Evolutionary conservation across 37 sponge, comb jelly and placozoan species (phyloP).

Genomic region (Tethya wilhelma): DNA sequence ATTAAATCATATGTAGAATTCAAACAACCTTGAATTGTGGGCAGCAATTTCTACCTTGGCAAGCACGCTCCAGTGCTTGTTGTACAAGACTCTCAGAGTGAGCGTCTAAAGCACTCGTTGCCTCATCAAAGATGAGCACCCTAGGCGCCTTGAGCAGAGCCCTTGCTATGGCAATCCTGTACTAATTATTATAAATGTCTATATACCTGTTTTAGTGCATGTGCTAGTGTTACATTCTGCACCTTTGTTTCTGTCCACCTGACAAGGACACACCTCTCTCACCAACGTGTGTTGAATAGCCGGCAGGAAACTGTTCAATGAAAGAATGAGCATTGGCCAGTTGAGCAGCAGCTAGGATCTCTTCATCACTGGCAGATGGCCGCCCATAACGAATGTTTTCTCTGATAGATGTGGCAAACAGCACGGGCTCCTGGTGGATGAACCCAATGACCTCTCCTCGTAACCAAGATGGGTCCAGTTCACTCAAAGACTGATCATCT

Average conservation of each 20-base stretch:
- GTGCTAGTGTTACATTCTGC: not conserved
- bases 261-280: conserved; percentile 88
- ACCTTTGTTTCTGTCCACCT: conserved; percentile 97
- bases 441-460: conserved; percentile 83
- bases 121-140: conserved; percentile 90
- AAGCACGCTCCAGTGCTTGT: conserved; percentile 75
- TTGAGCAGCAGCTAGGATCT: conserved; percentile 75
- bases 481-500: conserved; percentile 23
- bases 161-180: conserved; percentile 92
- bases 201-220: not conserved
- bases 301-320: conserved; percentile 74
- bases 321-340: conserved; percentile 89
- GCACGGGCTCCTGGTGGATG: conserved; percentile 94
- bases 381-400: conserved; percentile 93
- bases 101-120: conserved; percentile 93
- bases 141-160: conserved; percentile 87
- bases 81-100: conserved; percentile 85
- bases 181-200: no score
- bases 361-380: conserved; percentile 76
- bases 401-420: conserved; percentile 87
- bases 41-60: conserved; percentile 27
- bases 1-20: not conserved
- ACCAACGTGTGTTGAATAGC: conserved; percentile 86
- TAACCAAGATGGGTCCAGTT: conserved; percentile 87
- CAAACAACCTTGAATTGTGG: not conserved